phyloP scores from a whole-genome alignment of 1,140 invertebrate species.

The Armadillidium nasatum region DNA sequence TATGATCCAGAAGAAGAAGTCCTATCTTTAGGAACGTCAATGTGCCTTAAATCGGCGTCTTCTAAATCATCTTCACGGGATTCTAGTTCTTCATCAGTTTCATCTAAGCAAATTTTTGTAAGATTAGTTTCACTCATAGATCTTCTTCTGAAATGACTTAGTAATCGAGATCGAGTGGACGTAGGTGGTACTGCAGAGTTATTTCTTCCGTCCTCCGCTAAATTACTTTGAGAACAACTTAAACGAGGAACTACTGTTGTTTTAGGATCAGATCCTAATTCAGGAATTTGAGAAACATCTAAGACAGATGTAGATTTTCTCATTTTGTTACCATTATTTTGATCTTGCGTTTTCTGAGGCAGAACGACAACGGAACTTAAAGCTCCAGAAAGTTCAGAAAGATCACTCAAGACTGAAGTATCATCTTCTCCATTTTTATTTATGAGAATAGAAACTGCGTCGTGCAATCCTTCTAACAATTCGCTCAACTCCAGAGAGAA shows the following conservation, averaged over 20 bases:
- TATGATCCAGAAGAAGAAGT: slow-evolving; percentile 45
- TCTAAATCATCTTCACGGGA: slow-evolving; percentile 43
- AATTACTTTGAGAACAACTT: slow-evolving; percentile 36
- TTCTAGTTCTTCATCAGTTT: slow-evolving; percentile 43
- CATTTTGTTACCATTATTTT: slow-evolving; percentile 29
- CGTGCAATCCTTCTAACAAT: slow-evolving; percentile 41
- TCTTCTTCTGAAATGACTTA: slow-evolving; percentile 38
- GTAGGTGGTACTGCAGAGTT: slow-evolving; percentile 7
- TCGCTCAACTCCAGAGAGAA: slow-evolving; percentile 41
- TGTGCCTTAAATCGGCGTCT: slow-evolving; percentile 38
- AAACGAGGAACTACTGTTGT: slow-evolving; percentile 30
- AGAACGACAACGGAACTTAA: slow-evolving; percentile 40
- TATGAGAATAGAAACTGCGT: slow-evolving; percentile 42
- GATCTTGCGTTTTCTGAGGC: slow-evolving; percentile 36
- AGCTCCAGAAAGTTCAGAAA: slow-evolving; percentile 42
- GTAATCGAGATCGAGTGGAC: slow-evolving; percentile 31
- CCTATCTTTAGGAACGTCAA: slow-evolving; percentile 41
- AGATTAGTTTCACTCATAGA: slow-evolving; percentile 45
- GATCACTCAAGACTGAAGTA: slow-evolving; percentile 40
- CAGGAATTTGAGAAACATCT: slow-evolving; percentile 35
- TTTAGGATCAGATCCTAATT: slow-evolving; percentile 26
- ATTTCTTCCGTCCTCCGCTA: slow-evolving; percentile 32
- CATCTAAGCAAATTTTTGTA: slow-evolving; percentile 41
- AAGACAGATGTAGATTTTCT: slow-evolving; percentile 44
- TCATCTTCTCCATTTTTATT: slow-evolving; percentile 37